These are phyloP conservation scores for Orthosia gracilis DNA, from an alignment of 2,888 invertebrate genomes.

Conservation along the genomic window DNA sequence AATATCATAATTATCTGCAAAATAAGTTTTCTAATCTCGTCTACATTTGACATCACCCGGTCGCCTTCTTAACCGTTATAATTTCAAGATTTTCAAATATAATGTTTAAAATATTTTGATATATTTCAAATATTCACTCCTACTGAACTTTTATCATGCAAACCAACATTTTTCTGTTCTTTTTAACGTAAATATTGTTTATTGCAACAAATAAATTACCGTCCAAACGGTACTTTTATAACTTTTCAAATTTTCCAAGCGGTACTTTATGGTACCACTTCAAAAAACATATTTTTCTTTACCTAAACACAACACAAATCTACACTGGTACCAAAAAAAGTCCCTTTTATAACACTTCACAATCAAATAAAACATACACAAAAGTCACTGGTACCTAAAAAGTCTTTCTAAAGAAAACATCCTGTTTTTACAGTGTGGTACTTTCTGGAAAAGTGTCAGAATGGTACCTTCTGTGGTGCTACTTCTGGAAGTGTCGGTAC, in stretches of 20 bases:
- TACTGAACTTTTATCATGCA: background rate
- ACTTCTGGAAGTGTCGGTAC: constrained; percentile 68
- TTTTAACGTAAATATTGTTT: background rate
- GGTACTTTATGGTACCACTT: constrained; percentile 42
- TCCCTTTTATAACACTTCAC: constrained; percentile 9
- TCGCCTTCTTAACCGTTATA: constrained; percentile 32
- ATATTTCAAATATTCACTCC: background rate
- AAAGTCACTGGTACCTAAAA: constrained; percentile 41
- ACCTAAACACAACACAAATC: background rate
- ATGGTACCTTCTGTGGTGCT: constrained; percentile 39
- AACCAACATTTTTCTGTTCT: too few species aligned
- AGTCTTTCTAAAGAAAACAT: constrained; percentile 45
- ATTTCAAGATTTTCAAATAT: background rate
- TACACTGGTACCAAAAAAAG: constrained; percentile 31
- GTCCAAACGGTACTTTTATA: background rate
- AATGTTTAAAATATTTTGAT: constrained; percentile 4
- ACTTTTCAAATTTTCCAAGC: background rate
- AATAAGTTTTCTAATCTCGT: background rate
- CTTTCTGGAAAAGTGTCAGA: constrained; percentile 32
- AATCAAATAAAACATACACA: constrained; percentile 15
- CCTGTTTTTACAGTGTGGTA: constrained; percentile 43
- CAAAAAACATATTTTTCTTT: background rate
- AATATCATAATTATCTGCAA: constrained; percentile 1
- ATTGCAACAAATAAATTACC: background rate
- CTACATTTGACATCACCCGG: background rate